phyloP scores from a whole-genome alignment of 2,888 invertebrate genomes.

The Eulithis testata region DNA sequence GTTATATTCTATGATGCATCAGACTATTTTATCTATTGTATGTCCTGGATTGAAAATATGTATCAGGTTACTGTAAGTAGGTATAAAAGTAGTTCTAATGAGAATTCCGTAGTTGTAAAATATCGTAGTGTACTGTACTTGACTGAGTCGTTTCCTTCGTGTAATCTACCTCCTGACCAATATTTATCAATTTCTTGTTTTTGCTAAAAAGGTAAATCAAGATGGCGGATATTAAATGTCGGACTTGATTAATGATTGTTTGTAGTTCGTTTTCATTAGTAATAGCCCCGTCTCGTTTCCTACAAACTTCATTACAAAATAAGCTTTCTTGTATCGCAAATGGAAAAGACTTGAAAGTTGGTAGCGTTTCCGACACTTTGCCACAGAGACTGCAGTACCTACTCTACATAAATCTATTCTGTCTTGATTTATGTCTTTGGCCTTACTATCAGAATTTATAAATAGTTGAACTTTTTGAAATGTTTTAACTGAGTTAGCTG shows the following conservation, averaged over 20 bases:
- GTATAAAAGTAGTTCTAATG: neutral
- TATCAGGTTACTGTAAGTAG: neutral
- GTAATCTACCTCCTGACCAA: constrained; percentile 58
- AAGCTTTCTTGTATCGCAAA: constrained; percentile 7
- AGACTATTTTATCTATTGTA: no score
- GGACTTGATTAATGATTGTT: constrained; percentile 28
- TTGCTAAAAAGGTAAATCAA: constrained; percentile 24
- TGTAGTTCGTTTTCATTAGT: constrained; percentile 36
- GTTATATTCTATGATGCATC: no score
- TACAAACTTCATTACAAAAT: constrained; percentile 14
- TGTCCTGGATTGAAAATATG: neutral
- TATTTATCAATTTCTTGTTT: constrained; percentile 36
- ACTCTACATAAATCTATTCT: constrained; percentile 10
- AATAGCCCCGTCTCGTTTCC: constrained; percentile 39
- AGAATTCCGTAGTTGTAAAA: constrained; percentile 15
- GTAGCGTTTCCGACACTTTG: neutral
- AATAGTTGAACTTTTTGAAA: constrained; percentile 10
- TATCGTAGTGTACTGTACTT: constrained; percentile 15
- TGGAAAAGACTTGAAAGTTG: constrained; percentile 4
- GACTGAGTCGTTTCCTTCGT: constrained; percentile 41
- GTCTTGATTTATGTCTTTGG: constrained; percentile 34
- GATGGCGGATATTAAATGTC: constrained; percentile 25
- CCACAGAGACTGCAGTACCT: neutral
- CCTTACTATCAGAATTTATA: constrained; percentile 2
- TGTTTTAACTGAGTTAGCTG: constrained; percentile 15